A percentile compares a stretch with the other conserved stretches of the same genome.
These are phyloP conservation scores for Drosophila percnosoma DNA, from an alignment of 2,888 invertebrate genomes.

Conservation along the genomic window DNA sequence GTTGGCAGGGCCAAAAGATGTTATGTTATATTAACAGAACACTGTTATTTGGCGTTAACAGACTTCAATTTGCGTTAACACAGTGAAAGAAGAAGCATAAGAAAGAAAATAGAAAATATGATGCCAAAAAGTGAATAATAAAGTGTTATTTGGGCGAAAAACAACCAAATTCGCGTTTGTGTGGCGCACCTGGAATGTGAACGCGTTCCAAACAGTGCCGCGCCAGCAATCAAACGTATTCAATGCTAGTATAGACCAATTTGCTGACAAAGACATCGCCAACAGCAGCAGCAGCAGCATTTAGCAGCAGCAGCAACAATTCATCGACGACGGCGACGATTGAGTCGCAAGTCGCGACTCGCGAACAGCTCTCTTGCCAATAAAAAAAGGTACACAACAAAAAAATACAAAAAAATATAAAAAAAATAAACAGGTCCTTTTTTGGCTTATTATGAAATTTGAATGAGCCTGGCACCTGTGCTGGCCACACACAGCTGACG, in stretches of 20 bases:
- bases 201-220: constrained; percentile 40
- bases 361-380: constrained; percentile 29
- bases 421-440: constrained; percentile 23
- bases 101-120: constrained; percentile 73
- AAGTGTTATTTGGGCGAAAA: constrained; percentile 49
- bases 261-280: constrained; percentile 50
- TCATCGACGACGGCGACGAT: constrained; percentile 26
- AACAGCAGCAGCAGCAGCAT: constrained; percentile 29
- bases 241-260: constrained; percentile 15
- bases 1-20: constrained; percentile 37
- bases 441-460: constrained; percentile 11
- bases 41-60: constrained; percentile 26
- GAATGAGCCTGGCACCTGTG: constrained; percentile 6
- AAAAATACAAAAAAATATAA: constrained; percentile 2
- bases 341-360: constrained; percentile 45
- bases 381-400: constrained; percentile 65
- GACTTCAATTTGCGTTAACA: constrained; percentile 36
- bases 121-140: constrained; percentile 65
- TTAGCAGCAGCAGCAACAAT: constrained; percentile 39
- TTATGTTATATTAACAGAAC: constrained; percentile 33
- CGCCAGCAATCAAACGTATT: constrained; percentile 33
- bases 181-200: constrained; percentile 49
- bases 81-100: constrained; percentile 44
- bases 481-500: constrained; percentile 44
- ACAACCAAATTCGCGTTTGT: constrained; percentile 38